Conservation (phyloP, 1,140 invertebrate species). For the Asbolus verrucosus region DNA sequence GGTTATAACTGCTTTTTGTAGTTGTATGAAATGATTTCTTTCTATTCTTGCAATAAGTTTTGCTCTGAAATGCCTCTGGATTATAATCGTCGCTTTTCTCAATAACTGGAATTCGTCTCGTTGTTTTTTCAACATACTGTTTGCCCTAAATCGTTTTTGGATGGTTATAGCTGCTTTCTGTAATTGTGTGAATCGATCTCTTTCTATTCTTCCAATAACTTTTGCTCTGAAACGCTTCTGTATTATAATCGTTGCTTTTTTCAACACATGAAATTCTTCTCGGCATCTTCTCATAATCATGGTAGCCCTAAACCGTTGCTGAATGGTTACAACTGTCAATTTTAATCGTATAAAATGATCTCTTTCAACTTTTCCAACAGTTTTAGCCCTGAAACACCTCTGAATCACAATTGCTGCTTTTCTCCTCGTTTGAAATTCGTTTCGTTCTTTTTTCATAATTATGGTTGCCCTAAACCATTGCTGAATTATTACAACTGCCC, state of each 20-base stretch:
- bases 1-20: constrained; percentile 62
- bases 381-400: constrained; percentile 65
- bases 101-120: constrained; percentile 65
- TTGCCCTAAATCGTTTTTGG: constrained; percentile 66
- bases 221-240: constrained; percentile 67
- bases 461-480: constrained; percentile 63
- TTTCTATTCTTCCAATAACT: constrained; percentile 61
- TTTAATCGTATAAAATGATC: constrained; percentile 55
- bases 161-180: constrained; percentile 63
- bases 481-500: constrained; percentile 52
- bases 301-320: constrained; percentile 66
- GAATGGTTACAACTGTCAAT: constrained; percentile 64
- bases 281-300: constrained; percentile 61
- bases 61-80: constrained; percentile 68
- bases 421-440: constrained; percentile 60
- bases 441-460: constrained; percentile 56
- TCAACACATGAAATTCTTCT: constrained; percentile 64
- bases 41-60: constrained; percentile 56
- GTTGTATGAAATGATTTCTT: constrained; percentile 63
- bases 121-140: constrained; percentile 60
- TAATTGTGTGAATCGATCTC: constrained; percentile 53
- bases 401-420: constrained; percentile 65
- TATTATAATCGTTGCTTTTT: constrained; percentile 63
- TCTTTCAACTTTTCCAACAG: constrained; percentile 61
- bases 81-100: constrained; percentile 60